phyloP scores from a whole-genome alignment of 2,113 vertebrate species.

The human (Homo sapiens) region DNA sequence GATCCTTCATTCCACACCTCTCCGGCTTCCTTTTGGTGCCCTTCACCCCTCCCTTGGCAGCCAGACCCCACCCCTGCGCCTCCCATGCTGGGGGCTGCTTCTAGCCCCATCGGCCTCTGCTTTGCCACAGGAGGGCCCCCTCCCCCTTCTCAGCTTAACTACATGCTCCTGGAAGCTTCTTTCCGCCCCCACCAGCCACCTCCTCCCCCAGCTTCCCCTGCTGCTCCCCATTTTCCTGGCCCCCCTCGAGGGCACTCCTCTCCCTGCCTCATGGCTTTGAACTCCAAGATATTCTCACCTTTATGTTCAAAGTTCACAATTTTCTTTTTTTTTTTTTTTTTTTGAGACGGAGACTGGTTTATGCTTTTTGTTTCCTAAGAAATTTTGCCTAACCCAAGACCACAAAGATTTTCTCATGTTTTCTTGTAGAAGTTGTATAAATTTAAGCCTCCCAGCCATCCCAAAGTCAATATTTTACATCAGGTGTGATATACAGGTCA shows the following conservation, averaged over 20 bases:
- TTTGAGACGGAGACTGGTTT: background rate
- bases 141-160: background rate
- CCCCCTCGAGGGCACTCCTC: background rate
- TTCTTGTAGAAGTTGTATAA: background rate
- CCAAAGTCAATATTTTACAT: background rate
- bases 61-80: background rate
- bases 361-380: background rate
- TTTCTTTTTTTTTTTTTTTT: background rate
- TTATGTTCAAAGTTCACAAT: background rate
- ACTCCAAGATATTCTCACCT: rapidly evolving
- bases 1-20: background rate
- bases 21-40: background rate
- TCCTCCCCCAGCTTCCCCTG: background rate
- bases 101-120: background rate
- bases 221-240: background rate
- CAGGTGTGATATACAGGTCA: background rate
- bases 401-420: background rate
- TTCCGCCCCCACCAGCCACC: background rate
- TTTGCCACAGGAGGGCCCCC: background rate
- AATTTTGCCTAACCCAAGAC: background rate
- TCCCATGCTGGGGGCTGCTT: no score
- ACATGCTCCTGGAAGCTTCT: background rate
- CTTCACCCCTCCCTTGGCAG: background rate
- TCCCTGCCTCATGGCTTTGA: background rate
- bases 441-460: background rate